These are phyloP conservation scores for Zonotrichia leucophrys DNA, from an alignment of 2,113 vertebrate species.

Conservation along the genomic window DNA sequence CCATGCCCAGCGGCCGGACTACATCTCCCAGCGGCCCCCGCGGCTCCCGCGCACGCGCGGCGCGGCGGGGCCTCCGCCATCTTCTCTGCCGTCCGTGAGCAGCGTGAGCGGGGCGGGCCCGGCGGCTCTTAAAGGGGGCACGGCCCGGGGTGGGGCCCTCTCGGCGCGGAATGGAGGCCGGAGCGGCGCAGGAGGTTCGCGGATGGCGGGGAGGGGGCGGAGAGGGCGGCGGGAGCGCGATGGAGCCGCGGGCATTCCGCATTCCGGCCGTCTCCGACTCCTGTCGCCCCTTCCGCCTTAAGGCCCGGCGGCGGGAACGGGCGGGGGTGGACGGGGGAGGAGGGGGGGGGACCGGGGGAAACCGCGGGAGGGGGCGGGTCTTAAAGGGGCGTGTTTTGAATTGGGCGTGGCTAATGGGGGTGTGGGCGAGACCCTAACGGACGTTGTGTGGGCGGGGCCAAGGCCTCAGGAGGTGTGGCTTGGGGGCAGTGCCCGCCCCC, in stretches of 20 bases:
- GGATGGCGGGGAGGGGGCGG: not conserved
- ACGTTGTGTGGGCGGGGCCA: no score
- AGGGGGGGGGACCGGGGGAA: not conserved
- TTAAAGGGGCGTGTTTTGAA: no score
- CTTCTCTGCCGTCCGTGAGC: not conserved
- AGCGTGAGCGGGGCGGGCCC: not conserved
- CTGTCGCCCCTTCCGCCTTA: not conserved
- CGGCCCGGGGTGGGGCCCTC: not conserved
- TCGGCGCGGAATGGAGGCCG: not conserved
- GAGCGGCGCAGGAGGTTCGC: not conserved
- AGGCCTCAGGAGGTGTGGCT: no score
- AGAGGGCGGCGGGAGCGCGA: no score
- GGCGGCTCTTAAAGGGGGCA: slow-evolving; percentile 19
- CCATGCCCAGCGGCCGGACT: not conserved
- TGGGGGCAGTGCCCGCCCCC: no score
- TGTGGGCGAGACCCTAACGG: no score
- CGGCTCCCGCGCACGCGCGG: not conserved
- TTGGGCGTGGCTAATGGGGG: no score
- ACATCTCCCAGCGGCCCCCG: not conserved
- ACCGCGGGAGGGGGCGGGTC: no score
- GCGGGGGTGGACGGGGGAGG: no score
- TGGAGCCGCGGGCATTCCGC: not conserved
- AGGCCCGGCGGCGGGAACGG: not conserved
- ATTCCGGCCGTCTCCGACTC: not conserved
- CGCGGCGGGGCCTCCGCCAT: not conserved